These are phyloP conservation scores for Crambe crambe DNA, from an alignment of 37 sponge, comb jelly and placozoan genomes.

Conservation along the genomic window DNA sequence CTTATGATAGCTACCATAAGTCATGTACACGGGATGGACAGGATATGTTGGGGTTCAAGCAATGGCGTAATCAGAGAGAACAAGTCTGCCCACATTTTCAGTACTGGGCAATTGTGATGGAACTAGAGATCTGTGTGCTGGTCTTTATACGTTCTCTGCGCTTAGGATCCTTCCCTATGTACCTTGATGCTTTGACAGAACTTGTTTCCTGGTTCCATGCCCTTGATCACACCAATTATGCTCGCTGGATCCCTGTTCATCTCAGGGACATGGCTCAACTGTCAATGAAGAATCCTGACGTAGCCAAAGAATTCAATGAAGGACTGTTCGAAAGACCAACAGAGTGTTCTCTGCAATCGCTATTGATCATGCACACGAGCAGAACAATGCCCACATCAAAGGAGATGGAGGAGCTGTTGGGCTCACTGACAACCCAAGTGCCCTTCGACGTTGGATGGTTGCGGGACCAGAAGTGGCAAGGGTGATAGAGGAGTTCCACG, in stretches of 20 bases:
- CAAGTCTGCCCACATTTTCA: slow-evolving; percentile 21
- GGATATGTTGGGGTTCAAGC: slow-evolving; percentile 1
- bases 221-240: slow-evolving; percentile 29
- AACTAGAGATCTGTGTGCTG: slow-evolving; percentile 26
- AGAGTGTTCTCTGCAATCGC: slow-evolving; percentile 28
- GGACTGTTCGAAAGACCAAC: slow-evolving; percentile 24
- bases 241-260: slow-evolving; percentile 22
- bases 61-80: slow-evolving; percentile 31
- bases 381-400: slow-evolving; percentile 23
- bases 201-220: slow-evolving; percentile 17
- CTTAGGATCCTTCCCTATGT: slow-evolving; percentile 9
- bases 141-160: slow-evolving; percentile 11
- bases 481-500: background rate
- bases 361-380: no score
- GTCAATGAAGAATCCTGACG: background rate
- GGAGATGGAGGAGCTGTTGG: slow-evolving; percentile 25
- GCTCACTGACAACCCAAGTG: slow-evolving; percentile 36
- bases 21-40: background rate
- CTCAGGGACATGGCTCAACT: slow-evolving; percentile 27
- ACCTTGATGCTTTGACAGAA: slow-evolving; percentile 24
- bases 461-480: slow-evolving; percentile 39
- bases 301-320: background rate
- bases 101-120: slow-evolving; percentile 26
- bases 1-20: slow-evolving; percentile 13
- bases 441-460: slow-evolving; percentile 36